phyloP scores from a whole-genome alignment of 2,797 vertebrate species.

The Erpetoichthys calabaricus region DNA sequence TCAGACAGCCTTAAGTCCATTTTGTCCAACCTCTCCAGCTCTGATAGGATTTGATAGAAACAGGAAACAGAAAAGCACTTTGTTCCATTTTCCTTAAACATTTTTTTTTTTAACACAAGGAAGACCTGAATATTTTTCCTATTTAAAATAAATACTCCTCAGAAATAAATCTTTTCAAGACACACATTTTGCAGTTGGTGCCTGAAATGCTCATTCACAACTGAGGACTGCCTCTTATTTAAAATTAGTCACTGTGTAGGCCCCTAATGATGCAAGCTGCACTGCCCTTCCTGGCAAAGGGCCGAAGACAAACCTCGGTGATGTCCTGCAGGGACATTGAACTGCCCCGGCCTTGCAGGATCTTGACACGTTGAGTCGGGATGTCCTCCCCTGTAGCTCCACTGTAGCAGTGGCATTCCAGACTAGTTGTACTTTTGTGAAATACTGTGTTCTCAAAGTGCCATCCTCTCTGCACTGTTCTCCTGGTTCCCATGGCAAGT shows the following conservation, averaged over 20 bases:
- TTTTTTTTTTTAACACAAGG: conserved; percentile 80
- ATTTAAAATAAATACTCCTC: conserved; percentile 68
- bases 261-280: no score
- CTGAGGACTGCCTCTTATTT: conserved; percentile 62
- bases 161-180: conserved; percentile 50
- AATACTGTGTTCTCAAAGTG: conserved; percentile 17
- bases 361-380: no score
- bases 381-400: no score
- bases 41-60: conserved; percentile 82
- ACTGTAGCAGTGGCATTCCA: background rate
- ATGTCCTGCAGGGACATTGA: no score
- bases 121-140: conserved; percentile 91
- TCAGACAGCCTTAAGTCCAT: conserved; percentile 32
- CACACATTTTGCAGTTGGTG: conserved; percentile 85
- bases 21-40: conserved; percentile 65
- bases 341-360: no score
- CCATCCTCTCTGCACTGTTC: conserved; percentile 42
- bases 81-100: conserved; percentile 52
- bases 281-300: no score
- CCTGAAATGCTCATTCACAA: conserved; percentile 71
- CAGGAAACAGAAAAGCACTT: conserved; percentile 95
- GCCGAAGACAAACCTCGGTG: no score
- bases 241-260: no score
- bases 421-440: conserved; percentile 6
- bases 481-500: conserved; percentile 9